These are phyloP conservation scores for Galbula dea DNA, from an alignment of 2,113 vertebrate genomes.

Conservation along the genomic window DNA sequence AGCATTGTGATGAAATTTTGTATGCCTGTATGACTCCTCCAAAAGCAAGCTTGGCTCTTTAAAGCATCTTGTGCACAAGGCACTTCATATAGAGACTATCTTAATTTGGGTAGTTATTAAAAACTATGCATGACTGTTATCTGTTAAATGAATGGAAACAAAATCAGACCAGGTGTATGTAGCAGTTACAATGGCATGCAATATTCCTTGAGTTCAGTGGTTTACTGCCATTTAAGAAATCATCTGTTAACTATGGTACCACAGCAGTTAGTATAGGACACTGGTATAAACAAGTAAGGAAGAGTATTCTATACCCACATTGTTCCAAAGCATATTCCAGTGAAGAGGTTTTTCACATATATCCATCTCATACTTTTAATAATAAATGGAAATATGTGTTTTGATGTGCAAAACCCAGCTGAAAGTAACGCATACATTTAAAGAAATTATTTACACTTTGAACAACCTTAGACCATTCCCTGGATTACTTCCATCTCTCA, in stretches of 20 bases:
- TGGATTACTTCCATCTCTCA: neutral
- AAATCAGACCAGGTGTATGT: neutral
- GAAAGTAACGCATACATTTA: neutral
- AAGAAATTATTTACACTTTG: neutral
- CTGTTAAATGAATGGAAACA: neutral
- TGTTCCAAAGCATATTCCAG: neutral
- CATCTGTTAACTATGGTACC: neutral
- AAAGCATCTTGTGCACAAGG: neutral
- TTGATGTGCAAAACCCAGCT: neutral
- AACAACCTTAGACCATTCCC: neutral
- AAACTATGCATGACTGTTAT: neutral
- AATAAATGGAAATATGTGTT: neutral
- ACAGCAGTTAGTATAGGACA: neutral
- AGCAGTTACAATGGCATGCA: neutral
- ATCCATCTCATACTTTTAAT: neutral
- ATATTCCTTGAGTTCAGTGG: neutral
- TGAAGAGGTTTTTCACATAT: neutral
- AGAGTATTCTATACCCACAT: neutral
- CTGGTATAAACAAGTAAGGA: neutral
- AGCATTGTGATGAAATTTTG: rapidly evolving
- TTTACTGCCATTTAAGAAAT: neutral
- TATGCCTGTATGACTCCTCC: neutral
- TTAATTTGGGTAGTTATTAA: neutral
- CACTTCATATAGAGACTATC: neutral
- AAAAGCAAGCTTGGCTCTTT: neutral